Evolutionary conservation across 1,140 invertebrate species (phyloP).

Genomic region (Drosophila ironensis): DNA sequence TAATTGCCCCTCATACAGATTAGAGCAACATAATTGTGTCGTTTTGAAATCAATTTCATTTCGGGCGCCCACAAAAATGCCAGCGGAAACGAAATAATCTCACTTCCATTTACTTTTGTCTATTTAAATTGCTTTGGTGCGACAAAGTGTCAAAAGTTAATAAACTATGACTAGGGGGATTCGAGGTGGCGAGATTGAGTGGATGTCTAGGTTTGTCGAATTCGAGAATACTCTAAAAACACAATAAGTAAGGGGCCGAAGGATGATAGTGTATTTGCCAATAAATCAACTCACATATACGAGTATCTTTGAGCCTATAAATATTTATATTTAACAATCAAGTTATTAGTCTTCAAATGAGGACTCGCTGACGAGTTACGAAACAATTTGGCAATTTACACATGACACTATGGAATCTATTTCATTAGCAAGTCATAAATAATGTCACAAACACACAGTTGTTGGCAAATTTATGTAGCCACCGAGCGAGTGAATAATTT

Average conservation of each 20-base stretch:
- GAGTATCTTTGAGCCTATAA: no score
- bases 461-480: conserved; percentile 39
- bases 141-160: conserved; percentile 37
- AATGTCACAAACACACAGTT: conserved; percentile 29
- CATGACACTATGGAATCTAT: not conserved
- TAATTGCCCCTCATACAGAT: conserved; percentile 67
- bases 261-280: no score
- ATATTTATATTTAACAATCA: no score
- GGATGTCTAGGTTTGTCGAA: not conserved
- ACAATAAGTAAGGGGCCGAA: no score
- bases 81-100: conserved; percentile 15
- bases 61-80: conserved; percentile 4
- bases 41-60: conserved; percentile 50
- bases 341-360: no score
- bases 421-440: conserved; percentile 60
- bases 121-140: not conserved
- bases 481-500: conserved; percentile 46
- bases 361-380: no score
- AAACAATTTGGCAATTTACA: not conserved
- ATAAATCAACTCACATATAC: no score
- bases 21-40: conserved; percentile 57
- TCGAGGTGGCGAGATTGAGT: not conserved
- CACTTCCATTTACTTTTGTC: not conserved
- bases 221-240: no score
- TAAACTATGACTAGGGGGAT: no score